Conservation (phyloP, 2,797 vertebrate genomes). For the Neosilurus mollespiculum region DNA sequence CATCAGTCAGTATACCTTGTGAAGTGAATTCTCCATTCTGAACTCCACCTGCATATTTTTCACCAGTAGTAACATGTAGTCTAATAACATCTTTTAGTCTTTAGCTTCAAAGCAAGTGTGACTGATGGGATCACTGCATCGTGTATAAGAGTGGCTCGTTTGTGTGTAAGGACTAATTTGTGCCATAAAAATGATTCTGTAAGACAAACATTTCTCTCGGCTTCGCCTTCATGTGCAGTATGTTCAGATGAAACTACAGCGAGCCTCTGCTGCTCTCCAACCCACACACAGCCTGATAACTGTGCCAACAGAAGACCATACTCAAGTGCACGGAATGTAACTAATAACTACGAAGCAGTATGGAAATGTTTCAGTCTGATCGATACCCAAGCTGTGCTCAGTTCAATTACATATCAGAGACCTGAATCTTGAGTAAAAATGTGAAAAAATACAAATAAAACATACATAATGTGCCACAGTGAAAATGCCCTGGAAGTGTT, state of each 20-base stretch:
- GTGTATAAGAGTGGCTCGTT: neutral
- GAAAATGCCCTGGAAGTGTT: constrained; percentile 29
- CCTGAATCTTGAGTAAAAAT: constrained; percentile 13
- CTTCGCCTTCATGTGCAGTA: constrained; percentile 41
- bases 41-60: neutral
- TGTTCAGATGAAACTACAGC: constrained; percentile 22
- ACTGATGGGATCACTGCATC: neutral
- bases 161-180: constrained; percentile 9
- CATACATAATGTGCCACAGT: constrained; percentile 22
- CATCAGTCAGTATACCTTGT: neutral
- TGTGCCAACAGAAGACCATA: constrained; percentile 44
- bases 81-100: constrained; percentile 4
- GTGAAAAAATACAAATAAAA: neutral
- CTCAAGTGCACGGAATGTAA: constrained; percentile 43
- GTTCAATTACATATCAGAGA: constrained; percentile 43
- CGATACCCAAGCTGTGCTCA: constrained; percentile 13
- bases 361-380: constrained; percentile 8
- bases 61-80: neutral
- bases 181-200: constrained; percentile 31
- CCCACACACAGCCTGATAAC: constrained; percentile 46
- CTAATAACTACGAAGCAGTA: constrained; percentile 14
- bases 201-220: constrained; percentile 19
- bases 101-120: neutral
- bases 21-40: neutral
- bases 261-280: constrained; percentile 44